Conservation (phyloP, 1,140 invertebrate genomes). For the Rhynchophorus ferrugineus region DNA sequence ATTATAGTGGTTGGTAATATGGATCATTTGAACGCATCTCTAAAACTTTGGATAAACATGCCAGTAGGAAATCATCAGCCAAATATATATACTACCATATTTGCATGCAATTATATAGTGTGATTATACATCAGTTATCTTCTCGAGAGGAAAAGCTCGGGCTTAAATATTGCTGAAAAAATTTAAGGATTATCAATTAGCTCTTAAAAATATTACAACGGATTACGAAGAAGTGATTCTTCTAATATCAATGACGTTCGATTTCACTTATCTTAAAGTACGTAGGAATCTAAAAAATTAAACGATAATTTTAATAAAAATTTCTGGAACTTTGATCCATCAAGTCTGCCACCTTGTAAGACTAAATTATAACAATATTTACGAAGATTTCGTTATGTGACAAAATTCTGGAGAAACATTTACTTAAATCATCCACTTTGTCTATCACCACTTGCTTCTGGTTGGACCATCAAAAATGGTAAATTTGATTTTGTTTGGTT, state of each 20-base stretch:
- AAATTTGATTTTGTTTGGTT: slow-evolving; percentile 20
- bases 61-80: neutral
- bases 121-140: slow-evolving; percentile 3
- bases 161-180: slow-evolving; percentile 2
- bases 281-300: slow-evolving; percentile 9
- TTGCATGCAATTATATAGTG: slow-evolving; percentile 1
- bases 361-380: slow-evolving; percentile 14
- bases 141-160: neutral
- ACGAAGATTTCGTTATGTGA: slow-evolving; percentile 8
- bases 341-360: slow-evolving; percentile 16
- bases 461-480: slow-evolving; percentile 10
- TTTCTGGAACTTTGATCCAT: slow-evolving; percentile 6
- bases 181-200: slow-evolving; percentile 3
- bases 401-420: slow-evolving; percentile 12
- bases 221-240: slow-evolving; percentile 5
- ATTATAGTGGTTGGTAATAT: slow-evolving; percentile 33
- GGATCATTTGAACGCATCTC: slow-evolving; percentile 20
- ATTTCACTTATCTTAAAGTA: slow-evolving; percentile 11
- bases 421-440: slow-evolving; percentile 14
- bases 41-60: slow-evolving; percentile 3
- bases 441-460: slow-evolving; percentile 9
- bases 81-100: slow-evolving; percentile 2
- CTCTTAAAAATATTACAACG: slow-evolving; percentile 6
- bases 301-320: slow-evolving; percentile 12
- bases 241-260: slow-evolving; percentile 9